Evolutionary conservation across 2,888 invertebrate genomes (phyloP).

Genomic region (Limenitis arthemis): DNA sequence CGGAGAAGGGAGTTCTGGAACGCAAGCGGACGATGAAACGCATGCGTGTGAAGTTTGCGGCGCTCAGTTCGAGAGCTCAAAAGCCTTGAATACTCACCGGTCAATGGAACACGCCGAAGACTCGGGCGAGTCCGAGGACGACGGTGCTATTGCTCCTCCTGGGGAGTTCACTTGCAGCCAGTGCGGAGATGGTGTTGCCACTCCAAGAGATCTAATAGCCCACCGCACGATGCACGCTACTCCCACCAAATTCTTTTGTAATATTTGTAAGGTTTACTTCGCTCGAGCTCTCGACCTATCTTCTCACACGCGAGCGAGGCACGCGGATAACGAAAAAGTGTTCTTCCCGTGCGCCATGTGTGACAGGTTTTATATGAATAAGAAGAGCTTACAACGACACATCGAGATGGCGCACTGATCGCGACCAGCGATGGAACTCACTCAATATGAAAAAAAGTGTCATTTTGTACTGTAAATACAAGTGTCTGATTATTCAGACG

Average conservation of each 20-base stretch:
- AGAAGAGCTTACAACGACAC: conserved; percentile 68
- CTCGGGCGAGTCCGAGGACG: conserved; percentile 53
- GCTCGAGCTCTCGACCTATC: conserved; percentile 58
- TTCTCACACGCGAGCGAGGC: conserved; percentile 63
- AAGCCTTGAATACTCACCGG: conserved; percentile 71
- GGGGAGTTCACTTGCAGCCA: conserved; percentile 69
- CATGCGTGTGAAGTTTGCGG: conserved; percentile 74
- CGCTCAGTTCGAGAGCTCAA: conserved; percentile 70
- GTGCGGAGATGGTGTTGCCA: conserved; percentile 70
- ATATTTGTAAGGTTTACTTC: conserved; percentile 71
- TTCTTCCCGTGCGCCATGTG: conserved; percentile 73
- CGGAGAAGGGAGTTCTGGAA: conserved; percentile 47
- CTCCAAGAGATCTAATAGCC: conserved; percentile 67
- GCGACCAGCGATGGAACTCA: not conserved
- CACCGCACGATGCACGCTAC: conserved; percentile 70
- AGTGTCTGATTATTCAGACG: conserved; percentile 6
- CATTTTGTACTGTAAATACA: conserved; percentile 26
- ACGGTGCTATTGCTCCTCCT: conserved; percentile 44
- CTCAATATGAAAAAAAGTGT: conserved; percentile 11
- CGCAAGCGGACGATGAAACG: conserved; percentile 45
- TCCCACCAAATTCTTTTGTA: conserved; percentile 69
- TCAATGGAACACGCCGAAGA: conserved; percentile 71
- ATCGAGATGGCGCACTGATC: conserved; percentile 68
- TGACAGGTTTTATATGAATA: conserved; percentile 70
- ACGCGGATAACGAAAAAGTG: conserved; percentile 65